Percentiles rank a stretch among this genome's conserved stretches.
Conservation (phyloP, 2,113 vertebrate genomes). For the Lathamus discolor region DNA sequence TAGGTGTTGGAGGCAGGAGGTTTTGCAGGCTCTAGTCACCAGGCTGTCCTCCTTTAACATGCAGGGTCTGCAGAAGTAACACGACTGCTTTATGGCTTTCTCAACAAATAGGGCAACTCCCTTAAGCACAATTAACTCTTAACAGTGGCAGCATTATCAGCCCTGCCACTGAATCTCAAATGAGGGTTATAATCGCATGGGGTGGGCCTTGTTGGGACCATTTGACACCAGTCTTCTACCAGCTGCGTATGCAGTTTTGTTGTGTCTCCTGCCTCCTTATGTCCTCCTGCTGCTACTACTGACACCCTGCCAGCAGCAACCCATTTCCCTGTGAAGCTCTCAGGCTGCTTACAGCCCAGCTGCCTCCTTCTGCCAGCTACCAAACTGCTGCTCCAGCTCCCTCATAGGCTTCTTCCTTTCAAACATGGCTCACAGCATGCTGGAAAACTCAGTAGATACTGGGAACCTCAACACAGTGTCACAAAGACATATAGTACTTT, state of each 20-base stretch:
- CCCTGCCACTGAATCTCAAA: background rate
- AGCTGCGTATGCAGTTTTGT: background rate
- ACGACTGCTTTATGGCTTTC: background rate
- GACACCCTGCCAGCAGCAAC: slow-evolving; percentile 6
- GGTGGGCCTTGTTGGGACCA: background rate
- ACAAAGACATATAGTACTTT: background rate
- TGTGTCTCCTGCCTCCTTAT: background rate
- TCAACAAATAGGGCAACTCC: background rate
- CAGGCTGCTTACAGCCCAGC: background rate
- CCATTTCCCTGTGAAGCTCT: background rate
- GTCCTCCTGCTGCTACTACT: slow-evolving; percentile 12
- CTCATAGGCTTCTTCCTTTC: background rate
- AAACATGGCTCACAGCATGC: background rate
- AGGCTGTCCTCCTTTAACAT: background rate
- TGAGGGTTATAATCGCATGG: background rate
- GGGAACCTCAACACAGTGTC: background rate
- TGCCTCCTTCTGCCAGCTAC: background rate
- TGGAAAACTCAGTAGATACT: background rate
- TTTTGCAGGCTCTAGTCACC: background rate
- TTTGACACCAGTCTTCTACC: background rate
- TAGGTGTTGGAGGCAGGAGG: background rate
- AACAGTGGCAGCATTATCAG: background rate
- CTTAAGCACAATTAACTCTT: background rate
- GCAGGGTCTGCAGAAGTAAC: background rate
- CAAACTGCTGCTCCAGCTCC: background rate